phyloP scores from a whole-genome alignment of 2,888 invertebrate species.

The Ochropleura leucogaster region DNA sequence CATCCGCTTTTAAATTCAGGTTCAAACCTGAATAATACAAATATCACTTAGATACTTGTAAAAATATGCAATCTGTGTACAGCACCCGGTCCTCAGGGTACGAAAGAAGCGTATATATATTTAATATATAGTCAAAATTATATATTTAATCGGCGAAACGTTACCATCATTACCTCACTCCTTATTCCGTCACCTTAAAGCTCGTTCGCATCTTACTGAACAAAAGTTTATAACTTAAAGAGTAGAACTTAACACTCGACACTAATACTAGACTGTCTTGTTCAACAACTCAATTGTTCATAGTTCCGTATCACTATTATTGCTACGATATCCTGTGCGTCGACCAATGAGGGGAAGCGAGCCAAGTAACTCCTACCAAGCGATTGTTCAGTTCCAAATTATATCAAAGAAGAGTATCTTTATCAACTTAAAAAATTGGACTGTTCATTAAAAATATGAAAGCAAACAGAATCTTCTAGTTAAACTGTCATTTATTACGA shows the following conservation, averaged over 20 bases:
- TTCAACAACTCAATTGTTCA: constrained; percentile 59
- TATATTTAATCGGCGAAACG: constrained; percentile 61
- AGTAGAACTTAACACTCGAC: constrained; percentile 66
- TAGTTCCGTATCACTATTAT: constrained; percentile 67
- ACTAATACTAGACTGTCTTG: constrained; percentile 66
- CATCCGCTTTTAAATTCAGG: constrained; percentile 14
- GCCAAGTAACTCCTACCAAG: constrained; percentile 23
- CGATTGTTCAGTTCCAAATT: constrained; percentile 26
- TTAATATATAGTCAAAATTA: constrained; percentile 58
- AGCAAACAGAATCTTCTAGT: constrained; percentile 55
- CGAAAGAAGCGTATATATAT: constrained; percentile 57
- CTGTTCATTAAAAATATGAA: constrained; percentile 40
- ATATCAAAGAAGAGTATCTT: background rate
- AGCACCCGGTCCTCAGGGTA: constrained; percentile 35
- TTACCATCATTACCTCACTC: constrained; percentile 58
- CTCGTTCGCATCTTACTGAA: constrained; percentile 67
- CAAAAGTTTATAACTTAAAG: constrained; percentile 65
- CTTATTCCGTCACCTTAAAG: constrained; percentile 64
- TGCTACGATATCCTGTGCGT: constrained; percentile 63
- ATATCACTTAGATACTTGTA: constrained; percentile 41
- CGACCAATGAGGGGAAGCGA: constrained; percentile 55
- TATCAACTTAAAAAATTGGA: constrained; percentile 24
- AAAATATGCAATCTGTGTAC: constrained; percentile 51
- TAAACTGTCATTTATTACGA: constrained; percentile 60
- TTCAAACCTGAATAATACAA: constrained; percentile 26